These are phyloP conservation scores for Rotaria magnacalcarata DNA, from an alignment of 2,888 invertebrate species.

Conservation along the genomic window DNA sequence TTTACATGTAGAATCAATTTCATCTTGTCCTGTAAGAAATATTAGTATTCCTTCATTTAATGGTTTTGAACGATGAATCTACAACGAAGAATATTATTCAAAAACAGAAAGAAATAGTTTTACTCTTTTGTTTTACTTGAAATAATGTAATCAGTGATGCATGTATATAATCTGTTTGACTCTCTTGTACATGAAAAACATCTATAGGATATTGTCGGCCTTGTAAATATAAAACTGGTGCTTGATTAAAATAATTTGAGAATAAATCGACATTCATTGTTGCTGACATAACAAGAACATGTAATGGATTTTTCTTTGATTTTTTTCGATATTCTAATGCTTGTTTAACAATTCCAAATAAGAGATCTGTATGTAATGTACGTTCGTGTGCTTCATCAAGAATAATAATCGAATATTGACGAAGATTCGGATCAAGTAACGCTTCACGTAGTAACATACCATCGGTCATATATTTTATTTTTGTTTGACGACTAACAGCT, in stretches of 20 bases:
- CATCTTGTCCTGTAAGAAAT: slow-evolving; percentile 91
- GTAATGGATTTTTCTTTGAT: slow-evolving; percentile 63
- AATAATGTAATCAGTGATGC: slow-evolving; percentile 79
- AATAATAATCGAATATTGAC: slow-evolving; percentile 74
- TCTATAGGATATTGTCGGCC: slow-evolving; percentile 68
- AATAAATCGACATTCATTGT: slow-evolving; percentile 94
- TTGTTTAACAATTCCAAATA: slow-evolving; percentile 83
- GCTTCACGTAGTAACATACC: slow-evolving; percentile 88
- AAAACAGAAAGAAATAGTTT: background rate
- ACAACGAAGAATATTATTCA: background rate
- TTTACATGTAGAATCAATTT: slow-evolving; percentile 70
- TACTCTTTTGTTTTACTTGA: slow-evolving; percentile 61
- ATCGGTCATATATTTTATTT: slow-evolving; percentile 83
- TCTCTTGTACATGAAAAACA: slow-evolving; percentile 49
- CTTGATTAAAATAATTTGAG: slow-evolving; percentile 78
- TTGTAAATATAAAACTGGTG: slow-evolving; percentile 79
- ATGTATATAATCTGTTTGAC: slow-evolving; percentile 70
- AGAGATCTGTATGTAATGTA: slow-evolving; percentile 84
- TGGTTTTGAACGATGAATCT: slow-evolving; percentile 41
- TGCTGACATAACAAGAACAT: slow-evolving; percentile 85
- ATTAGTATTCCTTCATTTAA: slow-evolving; percentile 74
- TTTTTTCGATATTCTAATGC: slow-evolving; percentile 71
- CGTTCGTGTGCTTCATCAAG: slow-evolving; percentile 92
- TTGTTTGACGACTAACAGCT: slow-evolving; percentile 72
- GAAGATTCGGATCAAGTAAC: slow-evolving; percentile 64